Evolutionary conservation across 2,888 invertebrate species (phyloP).

Genomic region (Drosophila sordidapex): DNA sequence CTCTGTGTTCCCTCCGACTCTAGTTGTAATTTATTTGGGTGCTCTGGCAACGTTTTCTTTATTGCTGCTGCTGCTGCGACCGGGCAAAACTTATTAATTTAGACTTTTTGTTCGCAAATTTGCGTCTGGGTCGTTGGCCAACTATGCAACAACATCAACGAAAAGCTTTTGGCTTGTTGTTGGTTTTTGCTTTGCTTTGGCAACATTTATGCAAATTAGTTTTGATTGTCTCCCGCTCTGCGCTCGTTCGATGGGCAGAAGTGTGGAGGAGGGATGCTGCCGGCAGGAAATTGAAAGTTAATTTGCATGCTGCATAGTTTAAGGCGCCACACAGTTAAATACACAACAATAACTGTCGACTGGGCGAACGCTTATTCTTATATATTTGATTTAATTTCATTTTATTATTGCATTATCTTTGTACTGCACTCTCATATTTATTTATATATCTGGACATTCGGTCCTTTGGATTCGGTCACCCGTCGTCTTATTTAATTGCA

Average conservation of each 20-base stretch:
- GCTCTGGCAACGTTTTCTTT: constrained; percentile 65
- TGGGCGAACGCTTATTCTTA: constrained; percentile 51
- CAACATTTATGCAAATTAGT: constrained; percentile 81
- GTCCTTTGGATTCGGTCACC: constrained; percentile 13
- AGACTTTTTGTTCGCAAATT: constrained; percentile 80
- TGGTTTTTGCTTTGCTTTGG: constrained; percentile 63
- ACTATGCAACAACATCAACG: constrained; percentile 57
- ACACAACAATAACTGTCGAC: constrained; percentile 73
- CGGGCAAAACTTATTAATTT: constrained; percentile 77
- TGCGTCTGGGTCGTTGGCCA: constrained; percentile 79
- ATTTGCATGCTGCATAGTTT: constrained; percentile 75
- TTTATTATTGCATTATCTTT: constrained; percentile 76
- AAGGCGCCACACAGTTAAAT: constrained; percentile 70
- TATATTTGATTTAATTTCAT: constrained; percentile 50
- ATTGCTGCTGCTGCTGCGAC: constrained; percentile 55
- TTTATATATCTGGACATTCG: constrained; percentile 22
- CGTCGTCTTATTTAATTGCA: constrained; percentile 74
- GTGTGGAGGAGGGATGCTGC: background rate
- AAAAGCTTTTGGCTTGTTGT: constrained; percentile 43
- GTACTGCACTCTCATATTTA: constrained; percentile 55
- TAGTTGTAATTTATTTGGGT: constrained; percentile 69
- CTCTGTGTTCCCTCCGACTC: constrained; percentile 28
- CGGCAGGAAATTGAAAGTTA: constrained; percentile 79
- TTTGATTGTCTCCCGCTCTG: constrained; percentile 70
- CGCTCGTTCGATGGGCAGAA: background rate